Conservation (phyloP, 2,113 vertebrate genomes). For the Epinephelus lanceolatus region DNA sequence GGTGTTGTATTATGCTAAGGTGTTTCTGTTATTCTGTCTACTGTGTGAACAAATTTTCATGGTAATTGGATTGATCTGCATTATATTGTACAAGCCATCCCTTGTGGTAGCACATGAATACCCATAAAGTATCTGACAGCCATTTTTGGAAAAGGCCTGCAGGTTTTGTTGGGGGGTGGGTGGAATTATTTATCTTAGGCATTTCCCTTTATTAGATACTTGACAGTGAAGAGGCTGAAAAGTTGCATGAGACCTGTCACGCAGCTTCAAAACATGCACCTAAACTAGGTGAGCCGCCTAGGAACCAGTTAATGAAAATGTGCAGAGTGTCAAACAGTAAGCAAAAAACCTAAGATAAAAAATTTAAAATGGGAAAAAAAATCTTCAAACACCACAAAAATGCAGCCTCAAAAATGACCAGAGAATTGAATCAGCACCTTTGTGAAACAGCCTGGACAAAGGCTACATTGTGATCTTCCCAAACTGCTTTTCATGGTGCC, state of each 20-base stretch:
- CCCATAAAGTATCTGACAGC: conserved; percentile 9
- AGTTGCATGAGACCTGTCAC: neutral
- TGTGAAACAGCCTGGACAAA: conserved; percentile 31
- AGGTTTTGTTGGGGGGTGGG: neutral
- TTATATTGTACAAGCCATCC: neutral
- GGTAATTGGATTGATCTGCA: conserved; percentile 7
- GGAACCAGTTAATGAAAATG: neutral
- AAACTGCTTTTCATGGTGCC: conserved; percentile 38
- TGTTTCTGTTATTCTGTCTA: conserved; percentile 26
- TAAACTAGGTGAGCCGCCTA: neutral
- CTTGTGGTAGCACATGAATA: conserved; percentile 16
- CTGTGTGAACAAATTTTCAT: conserved; percentile 14
- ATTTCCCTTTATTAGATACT: conserved; percentile 14
- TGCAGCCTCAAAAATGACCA: conserved; percentile 16
- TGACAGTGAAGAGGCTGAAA: neutral
- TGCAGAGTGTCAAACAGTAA: neutral
- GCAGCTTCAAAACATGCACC: conserved; percentile 11
- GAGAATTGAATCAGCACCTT: conserved; percentile 51
- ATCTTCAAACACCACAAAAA: conserved; percentile 8
- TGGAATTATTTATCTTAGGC: conserved; percentile 1
- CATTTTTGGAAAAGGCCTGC: neutral
- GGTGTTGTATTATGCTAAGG: neutral
- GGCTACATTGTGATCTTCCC: conserved; percentile 33
- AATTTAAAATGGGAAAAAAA: neutral
- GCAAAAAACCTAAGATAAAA: neutral